Percentiles rank a stretch among this genome's conserved stretches.
Evolutionary conservation across 2,113 vertebrate genomes (phyloP).

Genomic region (Meles meles): DNA sequence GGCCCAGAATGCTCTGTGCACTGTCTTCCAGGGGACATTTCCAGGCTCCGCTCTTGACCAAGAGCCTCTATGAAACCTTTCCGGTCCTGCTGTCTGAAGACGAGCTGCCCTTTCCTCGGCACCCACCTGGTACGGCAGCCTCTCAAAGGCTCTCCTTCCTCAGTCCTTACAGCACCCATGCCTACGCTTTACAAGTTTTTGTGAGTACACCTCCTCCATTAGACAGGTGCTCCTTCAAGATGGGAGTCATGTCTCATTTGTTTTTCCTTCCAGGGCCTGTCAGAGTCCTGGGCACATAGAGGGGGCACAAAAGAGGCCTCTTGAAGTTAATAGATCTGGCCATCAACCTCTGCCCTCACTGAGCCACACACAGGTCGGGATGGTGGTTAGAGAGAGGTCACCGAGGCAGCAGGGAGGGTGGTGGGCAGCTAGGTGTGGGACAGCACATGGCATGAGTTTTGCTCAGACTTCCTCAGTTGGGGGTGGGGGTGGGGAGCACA

Average conservation of each 20-base stretch:
- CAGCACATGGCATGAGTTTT: background rate
- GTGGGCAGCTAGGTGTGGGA: too few relatives aligned
- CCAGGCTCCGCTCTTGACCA: background rate
- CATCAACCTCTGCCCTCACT: background rate
- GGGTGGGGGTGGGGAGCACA: background rate
- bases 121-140: too few relatives aligned
- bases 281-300: background rate
- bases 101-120: rapidly evolving
- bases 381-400: background rate
- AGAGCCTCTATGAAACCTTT: background rate
- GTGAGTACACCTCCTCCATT: too few relatives aligned
- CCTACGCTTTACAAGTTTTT: background rate
- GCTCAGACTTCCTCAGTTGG: background rate
- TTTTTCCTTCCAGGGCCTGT: background rate
- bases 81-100: background rate
- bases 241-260: background rate
- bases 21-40: rapidly evolving
- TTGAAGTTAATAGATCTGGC: rapidly evolving
- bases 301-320: background rate
- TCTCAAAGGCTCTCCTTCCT: background rate
- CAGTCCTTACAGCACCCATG: rapidly evolving
- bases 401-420: too few relatives aligned
- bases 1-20: too few relatives aligned
- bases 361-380: background rate
- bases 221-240: background rate